Percentiles rank a stretch among this genome's conserved stretches.
phyloP scores from a whole-genome alignment of 2,113 vertebrate genomes.

The Conger conger region DNA sequence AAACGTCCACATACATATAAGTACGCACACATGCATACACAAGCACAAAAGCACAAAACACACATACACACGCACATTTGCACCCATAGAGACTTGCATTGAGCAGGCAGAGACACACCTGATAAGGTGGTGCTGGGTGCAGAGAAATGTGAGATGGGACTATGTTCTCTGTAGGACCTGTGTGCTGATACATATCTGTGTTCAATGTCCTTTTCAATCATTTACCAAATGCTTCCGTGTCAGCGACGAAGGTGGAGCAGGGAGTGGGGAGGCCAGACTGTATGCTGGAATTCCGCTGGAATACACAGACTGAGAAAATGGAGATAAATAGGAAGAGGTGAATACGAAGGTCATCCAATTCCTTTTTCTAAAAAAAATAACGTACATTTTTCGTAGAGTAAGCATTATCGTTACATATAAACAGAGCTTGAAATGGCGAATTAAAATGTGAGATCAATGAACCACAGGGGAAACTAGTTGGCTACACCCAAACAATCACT shows the following conservation, averaged over 20 bases:
- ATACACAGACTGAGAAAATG: neutral
- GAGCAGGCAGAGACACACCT: neutral
- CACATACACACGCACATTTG: neutral
- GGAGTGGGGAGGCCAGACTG: constrained; percentile 13
- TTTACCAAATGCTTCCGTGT: neutral
- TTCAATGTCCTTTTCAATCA: constrained; percentile 1
- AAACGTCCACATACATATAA: neutral
- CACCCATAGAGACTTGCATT: neutral
- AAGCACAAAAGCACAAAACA: neutral
- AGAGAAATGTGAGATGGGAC: neutral
- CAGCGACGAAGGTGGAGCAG: constrained; percentile 24
- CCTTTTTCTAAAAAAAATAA: too few species aligned
- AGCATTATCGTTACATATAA: too few species aligned
- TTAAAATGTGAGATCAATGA: neutral
- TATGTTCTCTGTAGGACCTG: neutral
- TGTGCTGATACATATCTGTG: constrained; percentile 1
- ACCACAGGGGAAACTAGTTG: neutral
- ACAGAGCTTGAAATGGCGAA: too few species aligned
- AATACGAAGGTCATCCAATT: neutral
- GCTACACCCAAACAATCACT: neutral
- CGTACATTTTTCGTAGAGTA: too few species aligned
- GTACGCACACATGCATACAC: neutral
- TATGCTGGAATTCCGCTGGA: neutral
- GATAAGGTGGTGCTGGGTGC: neutral
- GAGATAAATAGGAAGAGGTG: neutral